Conservation (phyloP, 2,888 invertebrate genomes). For the Oligia strigilis region DNA sequence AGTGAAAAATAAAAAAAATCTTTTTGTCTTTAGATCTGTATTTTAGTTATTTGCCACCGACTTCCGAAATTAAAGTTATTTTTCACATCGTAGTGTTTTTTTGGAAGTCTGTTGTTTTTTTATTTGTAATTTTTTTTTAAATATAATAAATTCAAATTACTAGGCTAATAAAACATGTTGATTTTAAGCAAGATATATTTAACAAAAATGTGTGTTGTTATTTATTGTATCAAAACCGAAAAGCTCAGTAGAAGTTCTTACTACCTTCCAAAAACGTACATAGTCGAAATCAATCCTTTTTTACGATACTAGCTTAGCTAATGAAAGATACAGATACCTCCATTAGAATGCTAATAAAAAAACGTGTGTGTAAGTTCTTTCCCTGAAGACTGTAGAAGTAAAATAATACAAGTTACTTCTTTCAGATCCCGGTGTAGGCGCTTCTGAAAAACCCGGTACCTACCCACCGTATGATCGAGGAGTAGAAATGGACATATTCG, state of each 20-base stretch:
- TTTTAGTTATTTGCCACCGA: too few relatives aligned
- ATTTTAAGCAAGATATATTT: not conserved
- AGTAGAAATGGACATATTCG: slow-evolving; percentile 92
- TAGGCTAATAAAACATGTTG: not conserved
- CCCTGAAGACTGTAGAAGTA: not conserved
- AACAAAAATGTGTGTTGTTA: not conserved
- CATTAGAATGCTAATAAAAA: not conserved
- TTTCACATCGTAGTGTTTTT: too few relatives aligned
- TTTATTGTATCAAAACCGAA: not conserved
- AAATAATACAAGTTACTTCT: slow-evolving; percentile 2
- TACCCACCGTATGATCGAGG: slow-evolving; percentile 95
- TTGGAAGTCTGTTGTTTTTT: too few relatives aligned
- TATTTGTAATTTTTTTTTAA: too few relatives aligned
- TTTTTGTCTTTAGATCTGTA: too few relatives aligned
- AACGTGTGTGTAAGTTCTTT: not conserved
- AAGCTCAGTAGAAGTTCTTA: not conserved
- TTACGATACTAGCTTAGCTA: not conserved
- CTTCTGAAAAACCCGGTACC: slow-evolving; percentile 91
- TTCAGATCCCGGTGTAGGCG: slow-evolving; percentile 94
- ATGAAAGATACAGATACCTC: not conserved
- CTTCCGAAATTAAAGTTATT: too few relatives aligned
- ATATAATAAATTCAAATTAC: not conserved
- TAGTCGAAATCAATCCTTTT: not conserved
- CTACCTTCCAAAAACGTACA: not conserved
- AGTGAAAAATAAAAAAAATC: too few relatives aligned